Percentiles rank a stretch among this genome's conserved stretches.
Conservation (phyloP, 2,888 invertebrate species). For the Lampropteryx suffumata region DNA sequence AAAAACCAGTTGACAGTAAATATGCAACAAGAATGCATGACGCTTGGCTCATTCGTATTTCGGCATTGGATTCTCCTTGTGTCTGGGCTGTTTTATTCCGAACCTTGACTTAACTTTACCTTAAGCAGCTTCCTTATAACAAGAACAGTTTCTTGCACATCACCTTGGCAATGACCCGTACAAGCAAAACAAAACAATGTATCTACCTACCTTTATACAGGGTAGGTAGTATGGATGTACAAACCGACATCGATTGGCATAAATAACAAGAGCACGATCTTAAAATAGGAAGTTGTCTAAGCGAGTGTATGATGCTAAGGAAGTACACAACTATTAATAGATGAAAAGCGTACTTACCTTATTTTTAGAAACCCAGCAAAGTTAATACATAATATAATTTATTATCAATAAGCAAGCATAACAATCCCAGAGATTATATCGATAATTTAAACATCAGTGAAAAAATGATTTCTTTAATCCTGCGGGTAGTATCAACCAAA, state of each 20-base stretch:
- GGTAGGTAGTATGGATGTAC: no score
- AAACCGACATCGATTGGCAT: conserved; percentile 13
- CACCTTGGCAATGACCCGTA: conserved; percentile 33
- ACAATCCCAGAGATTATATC: no score
- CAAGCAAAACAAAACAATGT: conserved; percentile 23
- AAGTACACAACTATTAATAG: conserved; percentile 11
- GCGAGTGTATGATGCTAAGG: conserved; percentile 5
- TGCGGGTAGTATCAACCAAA: no score
- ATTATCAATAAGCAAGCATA: no score
- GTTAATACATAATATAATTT: no score
- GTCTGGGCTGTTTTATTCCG: background rate
- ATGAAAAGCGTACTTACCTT: conserved; percentile 4
- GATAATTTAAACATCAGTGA: no score
- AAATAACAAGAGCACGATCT: conserved; percentile 20
- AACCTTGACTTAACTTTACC: conserved; percentile 2
- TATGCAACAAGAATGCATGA: conserved; percentile 5
- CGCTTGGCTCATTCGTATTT: background rate
- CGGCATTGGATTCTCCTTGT: background rate
- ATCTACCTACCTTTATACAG: no score
- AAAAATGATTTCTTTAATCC: no score
- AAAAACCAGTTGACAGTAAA: conserved; percentile 2
- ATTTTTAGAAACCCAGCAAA: background rate
- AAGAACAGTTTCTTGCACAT: conserved; percentile 1
- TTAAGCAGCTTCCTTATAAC: conserved; percentile 7
- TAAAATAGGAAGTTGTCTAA: conserved; percentile 22